Base-by-base conservation (phyloP, 2,888 invertebrate genomes). In the Catotricha subobsoleta region DNA sequence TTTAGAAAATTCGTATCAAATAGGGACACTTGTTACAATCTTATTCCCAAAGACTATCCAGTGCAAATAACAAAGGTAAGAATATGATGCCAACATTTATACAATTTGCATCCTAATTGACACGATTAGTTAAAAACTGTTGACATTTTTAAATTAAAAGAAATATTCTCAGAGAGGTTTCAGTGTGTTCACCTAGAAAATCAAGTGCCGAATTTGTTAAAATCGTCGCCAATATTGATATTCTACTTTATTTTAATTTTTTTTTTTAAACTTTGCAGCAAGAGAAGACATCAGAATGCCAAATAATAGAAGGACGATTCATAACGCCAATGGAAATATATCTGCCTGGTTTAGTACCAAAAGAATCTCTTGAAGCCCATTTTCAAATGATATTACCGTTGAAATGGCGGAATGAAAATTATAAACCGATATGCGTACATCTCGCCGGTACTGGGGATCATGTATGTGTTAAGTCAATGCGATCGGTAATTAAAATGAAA, bases 401-500 rank as follows among this genome's bases (percentile, higher is more conserved):
- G 21, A 72, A 76, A 50, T 94, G 92, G 91, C 68, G 69, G 0
- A 63, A 72, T 43, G 66, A 71, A 47, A 64, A 67, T 15, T 69
- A 72, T 50, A 81, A 80, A 54, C 90, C 90, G 3, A 70, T 95
- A 28, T 94, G 94, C 59, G 69, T 98, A 47, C 95, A 97, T 57
- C 68, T 97, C 48, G 95, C 97, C 21, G 95, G 95, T 23, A 98
- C 98, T 31, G 98, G 97, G 34, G 97, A 98, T 67, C 97, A 98
- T 69, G 90, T 90, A 69, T 69, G 75, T 65, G 18, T 12, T 31
- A 41, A n/a, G 29, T n/a, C 12, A 29, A 29, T n/a, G 28, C 6
- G 28, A 28, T 28, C n/a, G 13, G 13, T 12, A 39, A 39, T 13
- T 30, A 19, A 41, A 18, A 37, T 10, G 13, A 21, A 10, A 39